A percentile compares a stretch with the other conserved stretches of the same genome.
phyloP scores from a whole-genome alignment of 1,140 invertebrate genomes.

The Meloidogyne exigua region DNA sequence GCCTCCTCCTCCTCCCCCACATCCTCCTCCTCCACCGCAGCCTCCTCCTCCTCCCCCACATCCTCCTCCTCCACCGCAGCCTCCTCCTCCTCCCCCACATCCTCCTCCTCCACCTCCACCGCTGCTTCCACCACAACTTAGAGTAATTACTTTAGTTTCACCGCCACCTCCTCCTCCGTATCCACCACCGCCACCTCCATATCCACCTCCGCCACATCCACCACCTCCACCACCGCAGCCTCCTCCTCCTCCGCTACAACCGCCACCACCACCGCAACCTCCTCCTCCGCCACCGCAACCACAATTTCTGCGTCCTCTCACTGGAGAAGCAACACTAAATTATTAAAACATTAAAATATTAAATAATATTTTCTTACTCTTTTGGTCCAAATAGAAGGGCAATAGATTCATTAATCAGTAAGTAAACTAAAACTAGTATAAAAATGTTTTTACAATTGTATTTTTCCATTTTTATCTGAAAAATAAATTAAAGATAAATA shows the following conservation, averaged over 20 bases:
- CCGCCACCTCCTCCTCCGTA: neutral
- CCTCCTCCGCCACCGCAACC: conserved; percentile 9
- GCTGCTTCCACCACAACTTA: neutral
- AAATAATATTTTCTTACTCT: neutral
- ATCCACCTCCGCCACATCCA: neutral
- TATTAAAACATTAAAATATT: neutral
- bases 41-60: neutral
- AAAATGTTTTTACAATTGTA: too few species aligned
- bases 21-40: neutral
- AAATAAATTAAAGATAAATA: too few species aligned
- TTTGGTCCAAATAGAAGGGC: neutral
- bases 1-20: neutral
- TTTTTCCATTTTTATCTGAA: too few species aligned
- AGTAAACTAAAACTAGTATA: too few species aligned
- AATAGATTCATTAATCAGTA: neutral
- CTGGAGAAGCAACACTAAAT: neutral
- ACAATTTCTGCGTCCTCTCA: neutral
- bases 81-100: neutral
- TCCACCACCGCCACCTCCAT: neutral
- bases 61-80: conserved; percentile 8
- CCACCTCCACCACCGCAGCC: neutral
- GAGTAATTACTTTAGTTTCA: neutral
- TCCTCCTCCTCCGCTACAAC: too few species aligned
- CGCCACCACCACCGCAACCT: neutral
- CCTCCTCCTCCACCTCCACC: neutral